Evolutionary conservation across 2,113 vertebrate species (phyloP), one percentile per base, ranked within the genome.

Genomic region (Xenopus borealis): DNA sequence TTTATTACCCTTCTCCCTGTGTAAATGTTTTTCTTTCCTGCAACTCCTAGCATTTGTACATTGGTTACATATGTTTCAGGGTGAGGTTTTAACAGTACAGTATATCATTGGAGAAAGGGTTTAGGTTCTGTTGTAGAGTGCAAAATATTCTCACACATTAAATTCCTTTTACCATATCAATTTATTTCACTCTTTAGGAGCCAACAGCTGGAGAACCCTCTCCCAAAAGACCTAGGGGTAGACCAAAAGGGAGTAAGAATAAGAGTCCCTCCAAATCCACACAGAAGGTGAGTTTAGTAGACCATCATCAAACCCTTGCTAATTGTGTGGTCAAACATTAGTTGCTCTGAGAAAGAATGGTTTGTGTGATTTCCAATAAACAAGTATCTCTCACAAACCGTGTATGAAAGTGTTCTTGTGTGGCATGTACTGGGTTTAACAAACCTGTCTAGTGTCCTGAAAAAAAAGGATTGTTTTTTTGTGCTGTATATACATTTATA

Each of bases 191-290:
- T 74, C 70, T 82, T 68, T 90, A 98, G 95, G 95, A 97, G 85
- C 93, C 94, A 82, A 46, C 66, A 46, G 90, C 91, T 53, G 94
- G 94, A 86, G 95, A 97, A 83, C 94, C 96, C 76, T 94, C 93
- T 91, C 95, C 95, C 87, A 98, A 98, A 93, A 93, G 95, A 91
- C 96, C 95, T 78, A 91, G 96, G 87, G 96, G 96, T 87, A 93
- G 96, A 88, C 95, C 96, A 73, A 98, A 96, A 91, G 96, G 96
- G 89, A 98, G 96, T 90, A 98, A 98, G 91, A 98, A 97, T 90
- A 98, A 98, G 93, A 94, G 95, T 78, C 95, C 96, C 33, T 97
- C 95, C 69, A 98, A 98, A 92, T 94, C 95, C 83, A 93, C 92
- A 67, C 94, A 95, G 88, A 98, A 95, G 96, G 96, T 98, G 90